Conservation (phyloP, 2,113 vertebrate genomes). For the Coregonus clupeaformis region DNA sequence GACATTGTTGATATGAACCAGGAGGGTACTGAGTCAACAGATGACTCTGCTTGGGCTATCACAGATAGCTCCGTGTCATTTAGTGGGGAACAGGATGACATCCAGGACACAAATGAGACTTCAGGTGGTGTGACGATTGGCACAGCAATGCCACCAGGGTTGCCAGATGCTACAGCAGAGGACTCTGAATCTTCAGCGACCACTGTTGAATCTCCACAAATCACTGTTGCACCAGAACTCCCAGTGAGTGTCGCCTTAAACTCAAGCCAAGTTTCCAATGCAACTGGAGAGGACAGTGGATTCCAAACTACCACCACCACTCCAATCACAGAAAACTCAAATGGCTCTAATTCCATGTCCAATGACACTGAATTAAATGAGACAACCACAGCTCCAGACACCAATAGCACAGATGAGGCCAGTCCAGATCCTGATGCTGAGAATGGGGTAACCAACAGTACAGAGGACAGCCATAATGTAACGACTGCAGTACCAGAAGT, state of each 20-base stretch:
- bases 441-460: not conserved
- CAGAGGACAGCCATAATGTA: not conserved
- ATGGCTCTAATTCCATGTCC: not conserved
- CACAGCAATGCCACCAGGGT: not conserved
- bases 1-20: not conserved
- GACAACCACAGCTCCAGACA: conserved; percentile 17
- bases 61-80: conserved; percentile 18
- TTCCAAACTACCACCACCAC: not conserved
- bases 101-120: too few species aligned
- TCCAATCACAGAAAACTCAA: conserved; percentile 11
- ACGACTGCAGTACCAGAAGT: not conserved
- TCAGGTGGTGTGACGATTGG: too few species aligned
- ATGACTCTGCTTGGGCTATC: too few species aligned
- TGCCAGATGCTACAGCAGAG: not conserved
- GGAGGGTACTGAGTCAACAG: too few species aligned
- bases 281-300: conserved; percentile 15
- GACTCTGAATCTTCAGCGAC: not conserved
- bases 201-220: not conserved
- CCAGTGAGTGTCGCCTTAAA: not conserved
- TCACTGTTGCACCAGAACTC: not conserved
- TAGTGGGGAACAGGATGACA: too few species aligned
- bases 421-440: not conserved
- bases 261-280: conserved; percentile 19
- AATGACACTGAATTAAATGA: conserved; percentile 24
- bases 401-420: not conserved